Percentiles rank a stretch among this genome's conserved stretches.
phyloP scores from a whole-genome alignment of 2,888 invertebrate genomes.

The Lamellibrachia columna region DNA sequence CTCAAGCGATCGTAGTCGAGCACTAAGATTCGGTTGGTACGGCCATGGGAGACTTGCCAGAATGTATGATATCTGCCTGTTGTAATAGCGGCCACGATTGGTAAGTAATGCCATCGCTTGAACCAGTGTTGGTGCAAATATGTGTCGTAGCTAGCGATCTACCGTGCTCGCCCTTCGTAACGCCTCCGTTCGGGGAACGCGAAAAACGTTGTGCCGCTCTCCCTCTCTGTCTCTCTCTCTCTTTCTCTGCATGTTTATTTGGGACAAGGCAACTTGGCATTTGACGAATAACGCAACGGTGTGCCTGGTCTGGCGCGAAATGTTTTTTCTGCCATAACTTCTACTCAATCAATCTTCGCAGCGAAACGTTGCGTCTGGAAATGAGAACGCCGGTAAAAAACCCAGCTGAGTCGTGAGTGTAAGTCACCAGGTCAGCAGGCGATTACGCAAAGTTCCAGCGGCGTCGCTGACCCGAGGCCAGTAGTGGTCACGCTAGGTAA shows the following conservation, averaged over 20 bases:
- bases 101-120: not conserved
- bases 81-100: not conserved
- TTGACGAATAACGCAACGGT: not conserved
- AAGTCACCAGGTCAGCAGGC: not conserved
- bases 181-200: constrained; percentile 1
- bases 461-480: constrained; percentile 16
- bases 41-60: constrained; percentile 6
- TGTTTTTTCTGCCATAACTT: not conserved
- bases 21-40: not conserved
- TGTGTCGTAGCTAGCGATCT: not conserved
- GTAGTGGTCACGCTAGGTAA: constrained; percentile 16
- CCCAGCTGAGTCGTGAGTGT: not conserved
- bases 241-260: not conserved
- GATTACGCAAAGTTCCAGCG: constrained; percentile 16
- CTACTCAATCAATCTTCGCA: not conserved
- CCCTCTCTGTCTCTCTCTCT: not conserved
- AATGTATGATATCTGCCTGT: constrained; percentile 10
- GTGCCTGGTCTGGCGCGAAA: not conserved
- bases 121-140: not conserved
- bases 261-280: constrained; percentile 11
- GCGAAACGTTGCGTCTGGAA: not conserved
- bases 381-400: not conserved
- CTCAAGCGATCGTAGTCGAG: not conserved
- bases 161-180: not conserved
- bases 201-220: not conserved